A percentile compares a stretch with the other conserved stretches of the same genome.
These are phyloP conservation scores for Yponomeuta evonymella DNA, from an alignment of 2,888 invertebrate species.

Conservation along the genomic window DNA sequence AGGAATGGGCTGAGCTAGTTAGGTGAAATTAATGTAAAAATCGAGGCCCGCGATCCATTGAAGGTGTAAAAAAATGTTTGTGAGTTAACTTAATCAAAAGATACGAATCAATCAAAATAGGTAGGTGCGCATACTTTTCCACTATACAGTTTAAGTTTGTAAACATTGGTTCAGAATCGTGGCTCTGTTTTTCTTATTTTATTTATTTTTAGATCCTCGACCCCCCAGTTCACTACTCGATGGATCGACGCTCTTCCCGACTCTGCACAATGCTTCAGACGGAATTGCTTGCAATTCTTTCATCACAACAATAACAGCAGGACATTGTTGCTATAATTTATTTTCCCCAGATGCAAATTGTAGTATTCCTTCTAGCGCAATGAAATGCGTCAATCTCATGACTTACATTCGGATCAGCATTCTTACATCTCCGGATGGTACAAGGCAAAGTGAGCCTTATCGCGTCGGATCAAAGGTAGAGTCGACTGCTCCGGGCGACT, in stretches of 20 bases:
- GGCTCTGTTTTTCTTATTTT: too few relatives aligned
- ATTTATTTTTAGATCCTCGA: too few relatives aligned
- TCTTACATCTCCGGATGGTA: background rate
- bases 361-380: conserved; percentile 2
- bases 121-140: too few relatives aligned
- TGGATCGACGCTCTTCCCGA: background rate
- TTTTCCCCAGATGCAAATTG: conserved; percentile 4
- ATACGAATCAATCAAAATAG: too few relatives aligned
- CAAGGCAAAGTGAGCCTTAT: background rate
- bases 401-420: conserved; percentile 8
- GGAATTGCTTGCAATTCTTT: conserved; percentile 5
- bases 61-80: too few relatives aligned
- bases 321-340: background rate
- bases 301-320: background rate
- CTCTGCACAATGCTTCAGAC: background rate
- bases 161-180: too few relatives aligned
- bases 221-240: too few relatives aligned
- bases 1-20: too few relatives aligned
- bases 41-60: too few relatives aligned
- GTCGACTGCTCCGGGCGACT: background rate
- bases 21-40: too few relatives aligned
- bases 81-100: too few relatives aligned
- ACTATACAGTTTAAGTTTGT: too few relatives aligned
- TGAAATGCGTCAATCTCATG: conserved; percentile 9
- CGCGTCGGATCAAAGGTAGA: background rate